Percentiles rank a stretch among this genome's conserved stretches.
Evolutionary conservation across 2,888 invertebrate genomes (phyloP).

Genomic region (Drosophila rellima): DNA sequence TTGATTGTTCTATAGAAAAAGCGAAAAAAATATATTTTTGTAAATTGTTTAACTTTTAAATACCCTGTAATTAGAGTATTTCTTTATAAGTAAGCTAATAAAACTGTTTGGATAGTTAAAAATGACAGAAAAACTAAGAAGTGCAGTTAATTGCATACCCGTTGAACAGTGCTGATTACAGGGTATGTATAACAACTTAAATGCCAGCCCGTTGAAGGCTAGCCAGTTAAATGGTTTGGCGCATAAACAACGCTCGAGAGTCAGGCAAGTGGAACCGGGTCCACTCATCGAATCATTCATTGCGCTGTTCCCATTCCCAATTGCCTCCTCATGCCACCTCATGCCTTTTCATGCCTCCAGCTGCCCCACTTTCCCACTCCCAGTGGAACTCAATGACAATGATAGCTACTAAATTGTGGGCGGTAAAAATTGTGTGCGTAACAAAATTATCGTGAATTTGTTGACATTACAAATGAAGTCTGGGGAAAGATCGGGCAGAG

Average conservation of each 20-base stretch:
- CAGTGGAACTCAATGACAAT: conserved; percentile 12
- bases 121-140: too few relatives aligned
- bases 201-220: conserved; percentile 57
- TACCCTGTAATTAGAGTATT: too few relatives aligned
- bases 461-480: conserved; percentile 54
- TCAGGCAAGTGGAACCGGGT: conserved; percentile 53
- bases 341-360: too few relatives aligned
- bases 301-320: conserved; percentile 17
- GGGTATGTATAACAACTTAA: conserved; percentile 44
- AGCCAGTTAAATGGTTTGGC: conserved; percentile 46
- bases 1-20: too few relatives aligned
- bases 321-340: neutral
- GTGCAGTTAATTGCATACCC: too few relatives aligned
- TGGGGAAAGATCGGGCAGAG: neutral
- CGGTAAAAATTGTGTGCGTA: conserved; percentile 58
- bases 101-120: too few relatives aligned
- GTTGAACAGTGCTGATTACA: neutral
- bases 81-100: too few relatives aligned
- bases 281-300: conserved; percentile 22
- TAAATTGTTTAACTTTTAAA: too few relatives aligned
- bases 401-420: conserved; percentile 65
- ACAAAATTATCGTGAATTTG: conserved; percentile 68
- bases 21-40: too few relatives aligned
- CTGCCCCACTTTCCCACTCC: neutral
- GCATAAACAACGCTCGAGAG: conserved; percentile 35